Evolutionary conservation across 1,140 invertebrate genomes (phyloP), one percentile per base, ranked within the genome.

Genomic region (Euura saliciscinereae): DNA sequence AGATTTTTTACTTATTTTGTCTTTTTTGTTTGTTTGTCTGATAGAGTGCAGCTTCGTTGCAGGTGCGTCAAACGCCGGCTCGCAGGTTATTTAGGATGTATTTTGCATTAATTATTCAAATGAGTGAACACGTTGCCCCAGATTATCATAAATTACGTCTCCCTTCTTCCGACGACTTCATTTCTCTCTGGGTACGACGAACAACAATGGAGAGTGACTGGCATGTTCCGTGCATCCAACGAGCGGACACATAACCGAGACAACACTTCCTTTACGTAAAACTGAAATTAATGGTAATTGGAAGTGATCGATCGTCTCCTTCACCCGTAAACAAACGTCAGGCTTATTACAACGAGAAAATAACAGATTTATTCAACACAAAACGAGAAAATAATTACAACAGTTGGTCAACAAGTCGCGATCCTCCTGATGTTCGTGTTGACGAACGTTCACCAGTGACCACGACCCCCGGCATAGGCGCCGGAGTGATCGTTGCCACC

Each of bases 91-190:
- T 86, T 85, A 85, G 81, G 80, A 82, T 81, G 81, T 79, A 80
- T 85, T 86, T 86, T 86, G 84, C 85, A 85, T 86, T 86, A 86
- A 86, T 86, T 86, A 86, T 85, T 84, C 81, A 84, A 86, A 85
- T 84, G 80, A 84, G 80, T 71, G 73, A 76, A 74, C 73, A 74
- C 77, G 79, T 83, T 74, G 76, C 77, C 13, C 75, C 73, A 81
- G 82, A 84, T 84, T 83, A 83, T 83, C 81, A 85, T 85, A 85
- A 85, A 84, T 86, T 85, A 83, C 79, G 71, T 77, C 75, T 59
- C 70, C 74, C 75, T 74, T 74, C 75, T 78, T 78, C 73, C 71
- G 72, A 81, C 80, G 75, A 80, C 79, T 85, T 83, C 77, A 82
- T 84, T 77, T 59, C 51, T 59, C 51, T 59, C 51, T 59, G 68